Evolutionary conservation across 2,797 vertebrate species (phyloP), one percentile per base, ranked within the genome.

Genomic region (Cynopterus sphinx): DNA sequence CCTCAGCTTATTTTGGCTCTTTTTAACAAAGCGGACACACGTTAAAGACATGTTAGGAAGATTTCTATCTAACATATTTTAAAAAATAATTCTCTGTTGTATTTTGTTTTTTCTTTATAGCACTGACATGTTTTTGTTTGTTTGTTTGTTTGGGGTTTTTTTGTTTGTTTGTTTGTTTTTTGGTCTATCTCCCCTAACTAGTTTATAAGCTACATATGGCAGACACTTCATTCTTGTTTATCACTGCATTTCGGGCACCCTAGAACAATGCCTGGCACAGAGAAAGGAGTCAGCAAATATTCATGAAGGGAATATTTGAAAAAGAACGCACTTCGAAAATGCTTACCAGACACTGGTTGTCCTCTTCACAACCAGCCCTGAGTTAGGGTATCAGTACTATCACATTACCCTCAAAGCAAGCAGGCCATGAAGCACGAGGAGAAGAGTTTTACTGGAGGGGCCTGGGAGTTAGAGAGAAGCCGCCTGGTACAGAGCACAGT

Each of bases 271-370:
- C n/a, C 68, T 74, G 86, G 21, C 77, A 75, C 53, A 31, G 12
- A 55, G 70, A 74, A 49, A 59, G 53, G 24, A 39, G 63, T 22
- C 22, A 53, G 63, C 79, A 70, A 88, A 96, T 93, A 96, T 87
- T 85, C 87, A 95, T 61, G 87, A 84, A 71, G 85, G 31, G 70
- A 87, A 67, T 61, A 79, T 89, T 22, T 75, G 84, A 41, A 79
- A 65, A 84, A 90, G 46, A 65, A 79, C 4, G 51, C 24, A 33
- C 83, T 89, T 85, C 83, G 91, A 91, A 83, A 87, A 49, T 33
- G n/a, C 22, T 93, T 28, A 3, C 24, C 74, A 78, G 87, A 74
- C 36, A 75, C n/a, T 9, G 53, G 46, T 91, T 93, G 77, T 82
- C 39, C 55, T 63, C 63, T 59, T 71, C 17, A 36, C 41, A 63